Conservation (phyloP, 2,797 vertebrate genomes). For the Mormyrops attenuatus region DNA sequence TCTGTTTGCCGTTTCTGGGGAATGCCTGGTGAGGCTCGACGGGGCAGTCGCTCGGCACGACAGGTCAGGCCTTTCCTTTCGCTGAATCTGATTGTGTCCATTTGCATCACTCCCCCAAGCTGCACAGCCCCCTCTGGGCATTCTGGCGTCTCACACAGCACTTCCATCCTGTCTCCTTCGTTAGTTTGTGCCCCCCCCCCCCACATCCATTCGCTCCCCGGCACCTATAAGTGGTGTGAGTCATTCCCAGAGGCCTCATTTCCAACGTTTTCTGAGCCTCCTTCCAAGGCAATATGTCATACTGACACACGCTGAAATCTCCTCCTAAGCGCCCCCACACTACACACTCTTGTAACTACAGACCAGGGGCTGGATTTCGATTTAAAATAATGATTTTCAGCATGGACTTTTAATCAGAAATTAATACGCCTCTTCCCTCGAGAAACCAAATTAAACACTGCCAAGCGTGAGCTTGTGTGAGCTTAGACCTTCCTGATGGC, state of each 20-base stretch:
- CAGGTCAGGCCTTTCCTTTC: background rate
- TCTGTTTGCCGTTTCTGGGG: background rate
- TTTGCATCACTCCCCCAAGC: background rate
- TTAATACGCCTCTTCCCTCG: conserved; percentile 48
- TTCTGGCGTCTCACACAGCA: background rate
- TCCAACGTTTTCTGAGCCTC: background rate
- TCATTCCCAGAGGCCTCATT: background rate
- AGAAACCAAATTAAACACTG: conserved; percentile 44
- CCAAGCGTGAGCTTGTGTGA: conserved; percentile 43
- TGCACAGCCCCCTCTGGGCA: background rate
- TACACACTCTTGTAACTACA: background rate
- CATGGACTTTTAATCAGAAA: conserved; percentile 36
- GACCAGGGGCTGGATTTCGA: conserved; percentile 26
- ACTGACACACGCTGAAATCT: background rate
- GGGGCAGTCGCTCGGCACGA: too few relatives aligned
- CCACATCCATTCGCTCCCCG: background rate
- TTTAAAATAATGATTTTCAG: conserved; percentile 47
- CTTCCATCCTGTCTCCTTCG: background rate
- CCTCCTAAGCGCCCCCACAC: conserved; percentile 18
- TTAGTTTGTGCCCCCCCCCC: background rate
- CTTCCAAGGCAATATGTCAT: conserved; percentile 21
- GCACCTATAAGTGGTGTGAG: background rate
- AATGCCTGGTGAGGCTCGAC: background rate
- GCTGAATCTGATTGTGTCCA: background rate
- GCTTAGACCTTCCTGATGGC: conserved; percentile 49